phyloP scores from a whole-genome alignment of 1,140 invertebrate species.

The Leptinotarsa defecta region DNA sequence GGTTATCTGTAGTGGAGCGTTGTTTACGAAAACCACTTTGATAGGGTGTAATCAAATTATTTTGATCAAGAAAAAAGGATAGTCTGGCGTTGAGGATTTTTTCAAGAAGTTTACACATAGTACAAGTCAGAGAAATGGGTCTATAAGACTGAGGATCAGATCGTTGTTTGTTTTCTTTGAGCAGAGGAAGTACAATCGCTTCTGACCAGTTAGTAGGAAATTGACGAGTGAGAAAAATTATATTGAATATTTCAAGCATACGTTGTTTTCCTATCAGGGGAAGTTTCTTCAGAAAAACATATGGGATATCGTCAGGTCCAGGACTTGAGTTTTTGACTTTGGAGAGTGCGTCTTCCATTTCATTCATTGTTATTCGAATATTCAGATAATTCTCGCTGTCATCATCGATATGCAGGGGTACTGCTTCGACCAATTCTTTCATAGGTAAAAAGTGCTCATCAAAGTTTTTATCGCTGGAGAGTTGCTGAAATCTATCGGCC shows the following conservation, averaged over 20 bases:
- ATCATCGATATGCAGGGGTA: neutral
- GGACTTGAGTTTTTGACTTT: slow-evolving; percentile 16
- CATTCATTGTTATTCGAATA: slow-evolving; percentile 13
- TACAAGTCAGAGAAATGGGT: slow-evolving; percentile 24
- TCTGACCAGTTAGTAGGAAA: slow-evolving; percentile 17
- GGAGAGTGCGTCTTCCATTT: slow-evolving; percentile 19
- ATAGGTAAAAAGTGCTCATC: too few relatives aligned
- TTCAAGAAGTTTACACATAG: slow-evolving; percentile 31
- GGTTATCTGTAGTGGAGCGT: too few relatives aligned
- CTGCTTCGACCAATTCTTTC: neutral
- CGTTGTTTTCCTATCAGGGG: neutral
- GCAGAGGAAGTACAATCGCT: slow-evolving; percentile 24
- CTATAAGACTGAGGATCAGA: slow-evolving; percentile 11
- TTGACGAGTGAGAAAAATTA: neutral
- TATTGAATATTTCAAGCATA: slow-evolving; percentile 22
- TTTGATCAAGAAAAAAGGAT: slow-evolving; percentile 13
- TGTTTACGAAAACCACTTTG: slow-evolving; percentile 2
- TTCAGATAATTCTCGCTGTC: slow-evolving; percentile 15
- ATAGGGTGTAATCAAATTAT: slow-evolving; percentile 5
- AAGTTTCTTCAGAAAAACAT: slow-evolving; percentile 22
- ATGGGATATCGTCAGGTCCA: slow-evolving; percentile 26
- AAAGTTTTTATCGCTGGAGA: too few relatives aligned
- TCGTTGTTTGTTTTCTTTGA: slow-evolving; percentile 17
- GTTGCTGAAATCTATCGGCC: too few relatives aligned
- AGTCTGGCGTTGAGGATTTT: slow-evolving; percentile 27